Evolutionary conservation across 2,888 invertebrate genomes (phyloP).

Genomic region (Philereme vetulata): DNA sequence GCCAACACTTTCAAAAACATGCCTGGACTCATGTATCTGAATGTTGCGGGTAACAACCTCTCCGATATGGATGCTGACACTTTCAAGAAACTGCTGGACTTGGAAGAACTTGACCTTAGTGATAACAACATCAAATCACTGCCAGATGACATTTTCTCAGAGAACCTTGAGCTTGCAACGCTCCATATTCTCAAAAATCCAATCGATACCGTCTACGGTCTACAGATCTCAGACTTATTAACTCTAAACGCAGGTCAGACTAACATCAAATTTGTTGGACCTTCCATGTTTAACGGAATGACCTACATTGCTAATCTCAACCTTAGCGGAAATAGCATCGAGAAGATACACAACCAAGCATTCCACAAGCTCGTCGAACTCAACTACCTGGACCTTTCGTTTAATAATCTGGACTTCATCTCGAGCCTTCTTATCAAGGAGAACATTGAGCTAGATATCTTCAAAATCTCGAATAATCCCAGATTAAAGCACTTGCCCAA

Average conservation of each 20-base stretch:
- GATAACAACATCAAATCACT: conserved; percentile 87
- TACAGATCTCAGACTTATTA: conserved; percentile 85
- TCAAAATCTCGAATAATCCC: conserved; percentile 89
- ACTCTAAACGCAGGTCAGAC: conserved; percentile 88
- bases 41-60: conserved; percentile 87
- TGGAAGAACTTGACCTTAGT: conserved; percentile 89
- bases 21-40: conserved; percentile 86
- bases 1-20: conserved; percentile 86
- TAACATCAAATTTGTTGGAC: conserved; percentile 85
- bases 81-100: conserved; percentile 85
- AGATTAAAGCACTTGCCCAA: conserved; percentile 86
- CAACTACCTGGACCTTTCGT: conserved; percentile 88
- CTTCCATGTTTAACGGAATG: conserved; percentile 86
- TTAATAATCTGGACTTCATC: conserved; percentile 87
- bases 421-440: conserved; percentile 87
- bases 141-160: conserved; percentile 86
- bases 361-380: conserved; percentile 87
- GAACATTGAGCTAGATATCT: conserved; percentile 87
- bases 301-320: conserved; percentile 86
- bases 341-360: conserved; percentile 87
- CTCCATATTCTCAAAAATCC: conserved; percentile 89
- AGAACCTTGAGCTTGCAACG: conserved; percentile 86
- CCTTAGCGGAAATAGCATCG: conserved; percentile 87
- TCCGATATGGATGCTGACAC: conserved; percentile 83
- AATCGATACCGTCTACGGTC: conserved; percentile 84